Evolutionary conservation across 2,888 invertebrate species (phyloP), one percentile per base, ranked within the genome.

Genomic region (Cantharis nigra): DNA sequence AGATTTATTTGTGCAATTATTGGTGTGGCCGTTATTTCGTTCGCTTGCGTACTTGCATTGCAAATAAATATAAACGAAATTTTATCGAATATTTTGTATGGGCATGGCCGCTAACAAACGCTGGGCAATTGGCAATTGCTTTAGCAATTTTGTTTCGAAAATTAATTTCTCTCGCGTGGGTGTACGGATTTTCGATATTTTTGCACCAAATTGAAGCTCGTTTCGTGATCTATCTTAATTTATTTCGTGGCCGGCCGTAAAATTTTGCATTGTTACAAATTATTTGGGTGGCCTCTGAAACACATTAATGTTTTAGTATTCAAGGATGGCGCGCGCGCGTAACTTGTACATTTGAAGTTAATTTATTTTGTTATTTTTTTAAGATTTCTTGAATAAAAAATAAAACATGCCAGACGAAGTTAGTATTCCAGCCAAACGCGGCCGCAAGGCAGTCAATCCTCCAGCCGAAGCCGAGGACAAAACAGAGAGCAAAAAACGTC

Each of bases 281-380:
- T 67, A 67, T 67, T 67, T 23, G 23, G 65, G 65, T 67, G 65
- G 20, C 26, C 23, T 20, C 20, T 26, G 13, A 14, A 26, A 26
- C 13, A 67, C 26, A 23, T 23, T 69, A 30, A 69, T 69, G 26
- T 26, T 18, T 28, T 9, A 28, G 16, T 28, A 69, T 30, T 69
- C 16, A 69, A 69, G 28, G 14, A 69, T 69, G 28, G 69, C 30
- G 69, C 69, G 30, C 30, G 69, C 69, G 69, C 69, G 69, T 67
- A 67, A 67, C 26, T 13, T 67, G 2, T 2, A 67, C 16, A 23
- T 67, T 67, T 67, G 26, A 67, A 67, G 65, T 67, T 67, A 2
- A 10, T 69, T 28, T 26, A 69, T 30, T 69, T 69, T 69, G 10
- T 13, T 10, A 5, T 13, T 20, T 18, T 67, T 67, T 67, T 67